phyloP scores from a whole-genome alignment of 1,140 invertebrate species.

The Trichonephila clavipes region DNA sequence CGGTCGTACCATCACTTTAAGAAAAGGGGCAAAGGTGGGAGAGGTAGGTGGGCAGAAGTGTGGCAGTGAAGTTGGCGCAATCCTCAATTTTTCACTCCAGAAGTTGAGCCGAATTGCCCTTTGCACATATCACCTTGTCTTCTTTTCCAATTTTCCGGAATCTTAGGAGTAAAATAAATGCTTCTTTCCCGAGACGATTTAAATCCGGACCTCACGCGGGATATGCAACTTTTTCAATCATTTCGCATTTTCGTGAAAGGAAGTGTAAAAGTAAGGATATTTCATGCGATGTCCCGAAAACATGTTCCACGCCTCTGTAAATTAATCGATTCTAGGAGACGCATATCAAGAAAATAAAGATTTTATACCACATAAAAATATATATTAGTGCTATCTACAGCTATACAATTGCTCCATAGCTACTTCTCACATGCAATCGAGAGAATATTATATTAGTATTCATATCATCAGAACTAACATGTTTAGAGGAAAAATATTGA shows the following conservation, averaged over 20 bases:
- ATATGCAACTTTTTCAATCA: conserved; percentile 70
- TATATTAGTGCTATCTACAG: too few species aligned
- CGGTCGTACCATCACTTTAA: conserved; percentile 73
- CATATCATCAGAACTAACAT: too few species aligned
- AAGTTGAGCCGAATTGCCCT: conserved; percentile 74
- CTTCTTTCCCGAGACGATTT: conserved; percentile 72
- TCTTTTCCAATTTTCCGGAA: conserved; percentile 75
- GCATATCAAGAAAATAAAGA: background rate
- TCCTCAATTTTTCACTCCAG: conserved; percentile 74
- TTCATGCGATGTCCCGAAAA: conserved; percentile 39
- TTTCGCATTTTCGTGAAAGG: conserved; percentile 45
- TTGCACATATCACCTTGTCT: conserved; percentile 76
- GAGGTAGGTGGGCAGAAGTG: conserved; percentile 26
- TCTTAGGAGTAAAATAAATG: conserved; percentile 71
- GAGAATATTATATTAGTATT: too few species aligned
- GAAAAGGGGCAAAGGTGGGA: background rate
- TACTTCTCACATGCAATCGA: too few species aligned
- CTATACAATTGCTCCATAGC: too few species aligned
- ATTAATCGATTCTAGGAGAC: background rate
- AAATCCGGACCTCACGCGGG: conserved; percentile 69
- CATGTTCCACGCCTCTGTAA: background rate
- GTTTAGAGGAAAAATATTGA: too few species aligned
- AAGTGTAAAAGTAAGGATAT: conserved; percentile 42
- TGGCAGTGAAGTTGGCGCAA: conserved; percentile 73
- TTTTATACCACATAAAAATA: background rate